These are phyloP conservation scores for Leptodactylus fallax DNA, from an alignment of 2,797 vertebrate genomes.

Conservation along the genomic window DNA sequence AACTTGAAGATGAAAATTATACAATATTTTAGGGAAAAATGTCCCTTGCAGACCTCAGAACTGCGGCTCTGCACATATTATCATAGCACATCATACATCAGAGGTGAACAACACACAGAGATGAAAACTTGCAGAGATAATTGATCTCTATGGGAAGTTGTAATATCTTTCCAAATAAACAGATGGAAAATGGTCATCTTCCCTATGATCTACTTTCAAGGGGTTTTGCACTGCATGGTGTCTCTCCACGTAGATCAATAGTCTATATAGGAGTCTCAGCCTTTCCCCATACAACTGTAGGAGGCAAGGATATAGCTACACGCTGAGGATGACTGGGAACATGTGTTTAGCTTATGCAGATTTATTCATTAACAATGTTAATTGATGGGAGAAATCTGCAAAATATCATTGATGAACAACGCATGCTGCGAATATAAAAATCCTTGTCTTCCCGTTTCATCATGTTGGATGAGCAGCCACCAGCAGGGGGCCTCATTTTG, in stretches of 20 bases:
- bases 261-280: not conserved
- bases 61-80: no score
- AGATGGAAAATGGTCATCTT: not conserved
- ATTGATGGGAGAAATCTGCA: not conserved
- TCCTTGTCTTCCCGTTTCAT: no score
- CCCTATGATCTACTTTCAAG: not conserved
- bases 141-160: not conserved
- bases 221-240: not conserved
- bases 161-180: not conserved
- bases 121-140: not conserved
- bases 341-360: not conserved
- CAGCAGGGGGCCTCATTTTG: no score
- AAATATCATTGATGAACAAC: not conserved
- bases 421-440: not conserved
- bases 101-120: not conserved
- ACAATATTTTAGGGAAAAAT: no score
- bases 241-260: not conserved
- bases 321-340: not conserved
- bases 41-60: no score
- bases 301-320: not conserved
- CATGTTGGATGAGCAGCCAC: no score
- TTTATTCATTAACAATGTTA: not conserved
- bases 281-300: not conserved
- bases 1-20: no score
- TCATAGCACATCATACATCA: not conserved